phyloP scores from a whole-genome alignment of 2,113 vertebrate genomes.

The Sylvia atricapilla region DNA sequence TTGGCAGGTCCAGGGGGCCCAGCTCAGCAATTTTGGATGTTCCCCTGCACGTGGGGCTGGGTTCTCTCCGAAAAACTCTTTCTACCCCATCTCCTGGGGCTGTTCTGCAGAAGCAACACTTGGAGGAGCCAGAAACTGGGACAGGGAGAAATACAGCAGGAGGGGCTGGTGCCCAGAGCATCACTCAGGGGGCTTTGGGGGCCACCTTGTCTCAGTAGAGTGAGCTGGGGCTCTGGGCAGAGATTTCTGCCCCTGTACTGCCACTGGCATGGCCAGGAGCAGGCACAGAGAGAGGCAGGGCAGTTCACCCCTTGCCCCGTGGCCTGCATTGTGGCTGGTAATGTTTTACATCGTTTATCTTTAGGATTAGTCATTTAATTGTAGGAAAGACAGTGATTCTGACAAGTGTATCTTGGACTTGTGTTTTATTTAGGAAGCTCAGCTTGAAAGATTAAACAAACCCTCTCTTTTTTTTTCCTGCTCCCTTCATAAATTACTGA shows the following conservation, averaged over 20 bases:
- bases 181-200: background rate
- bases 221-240: background rate
- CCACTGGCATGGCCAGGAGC: fast-evolving
- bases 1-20: fast-evolving
- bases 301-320: background rate
- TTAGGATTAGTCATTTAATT: background rate
- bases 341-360: fast-evolving
- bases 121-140: fast-evolving
- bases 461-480: background rate
- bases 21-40: background rate
- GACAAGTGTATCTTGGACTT: fast-evolving
- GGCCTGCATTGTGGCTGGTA: background rate
- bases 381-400: background rate
- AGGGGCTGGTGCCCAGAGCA: background rate
- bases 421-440: background rate
- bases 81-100: too few relatives aligned
- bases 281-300: background rate
- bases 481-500: background rate
- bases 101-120: background rate
- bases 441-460: background rate
- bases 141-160: background rate
- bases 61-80: background rate
- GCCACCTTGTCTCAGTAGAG: background rate
- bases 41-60: fast-evolving
- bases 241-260: background rate